These are phyloP conservation scores for Protophormia terraenovae DNA, from an alignment of 2,888 invertebrate species.

Conservation along the genomic window DNA sequence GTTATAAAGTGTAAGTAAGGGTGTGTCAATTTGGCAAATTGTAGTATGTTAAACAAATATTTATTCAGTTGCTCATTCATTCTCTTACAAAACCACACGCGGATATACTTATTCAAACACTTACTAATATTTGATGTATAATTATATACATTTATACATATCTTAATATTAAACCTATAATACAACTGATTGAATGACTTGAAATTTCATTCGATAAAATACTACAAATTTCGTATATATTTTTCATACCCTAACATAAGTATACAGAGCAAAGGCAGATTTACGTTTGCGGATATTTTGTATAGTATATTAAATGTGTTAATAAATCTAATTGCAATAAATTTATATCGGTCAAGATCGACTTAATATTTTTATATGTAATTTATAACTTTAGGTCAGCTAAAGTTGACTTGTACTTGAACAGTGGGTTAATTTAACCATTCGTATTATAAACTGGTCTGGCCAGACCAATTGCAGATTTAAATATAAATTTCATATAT, in stretches of 20 bases:
- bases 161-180: too few species aligned
- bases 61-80: not conserved
- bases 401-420: not conserved
- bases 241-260: not conserved
- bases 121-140: not conserved
- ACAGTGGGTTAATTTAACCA: not conserved
- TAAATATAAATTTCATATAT: too few species aligned
- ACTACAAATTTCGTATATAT: not conserved
- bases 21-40: conserved; percentile 51
- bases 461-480: too few species aligned
- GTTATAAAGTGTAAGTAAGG: not conserved
- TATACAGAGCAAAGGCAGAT: too few species aligned
- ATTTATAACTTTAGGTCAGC: conserved; percentile 9
- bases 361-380: not conserved
- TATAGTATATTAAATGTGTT: not conserved
- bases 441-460: too few species aligned
- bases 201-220: not conserved
- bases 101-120: not conserved
- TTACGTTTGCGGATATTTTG: not conserved
- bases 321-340: conserved; percentile 31
- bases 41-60: conserved; percentile 22
- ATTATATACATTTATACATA: not conserved
- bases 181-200: not conserved
- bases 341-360: conserved; percentile 29
- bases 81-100: not conserved